A percentile compares a stretch with the other conserved stretches of the same genome.
Conservation (phyloP, 1,140 invertebrate species). For the Neodiprion pinetum region DNA sequence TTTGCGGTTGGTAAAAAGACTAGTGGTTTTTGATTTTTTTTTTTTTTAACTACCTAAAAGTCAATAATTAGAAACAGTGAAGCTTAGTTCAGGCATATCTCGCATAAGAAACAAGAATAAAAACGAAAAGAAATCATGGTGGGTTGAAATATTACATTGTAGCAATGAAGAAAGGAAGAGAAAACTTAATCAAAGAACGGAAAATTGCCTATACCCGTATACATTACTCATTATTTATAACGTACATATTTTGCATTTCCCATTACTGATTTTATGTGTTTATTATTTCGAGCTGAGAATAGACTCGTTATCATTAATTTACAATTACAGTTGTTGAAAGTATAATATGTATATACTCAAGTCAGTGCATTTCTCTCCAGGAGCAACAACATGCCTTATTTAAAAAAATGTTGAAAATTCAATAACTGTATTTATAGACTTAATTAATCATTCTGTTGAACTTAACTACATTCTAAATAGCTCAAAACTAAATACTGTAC, state of each 20-base stretch:
- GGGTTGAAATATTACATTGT: not conserved
- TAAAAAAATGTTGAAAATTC: not conserved
- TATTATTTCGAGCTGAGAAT: not conserved
- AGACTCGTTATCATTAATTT: not conserved
- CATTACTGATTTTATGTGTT: not conserved
- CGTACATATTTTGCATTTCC: not conserved
- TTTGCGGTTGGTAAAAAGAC: too few species aligned
- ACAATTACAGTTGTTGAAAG: not conserved
- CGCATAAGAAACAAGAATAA: too few species aligned
- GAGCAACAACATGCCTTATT: conserved; percentile 8
- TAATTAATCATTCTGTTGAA: conserved; percentile 16
- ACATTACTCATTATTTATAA: not conserved
- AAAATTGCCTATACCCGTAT: not conserved
- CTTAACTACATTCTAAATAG: conserved; percentile 21
- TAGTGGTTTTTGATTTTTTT: too few species aligned
- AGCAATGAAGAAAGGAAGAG: not conserved
- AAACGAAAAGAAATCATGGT: too few species aligned
- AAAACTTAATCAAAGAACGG: not conserved
- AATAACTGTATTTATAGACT: conserved; percentile 9
- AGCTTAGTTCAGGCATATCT: too few species aligned
- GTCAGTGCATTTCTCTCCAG: conserved; percentile 1
- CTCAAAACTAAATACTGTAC: conserved; percentile 44
- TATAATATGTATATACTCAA: not conserved
- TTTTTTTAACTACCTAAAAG: too few species aligned
- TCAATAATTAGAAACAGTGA: too few species aligned